Base-by-base conservation (phyloP, 2,797 vertebrate species). In the Zalophus californianus region DNA sequence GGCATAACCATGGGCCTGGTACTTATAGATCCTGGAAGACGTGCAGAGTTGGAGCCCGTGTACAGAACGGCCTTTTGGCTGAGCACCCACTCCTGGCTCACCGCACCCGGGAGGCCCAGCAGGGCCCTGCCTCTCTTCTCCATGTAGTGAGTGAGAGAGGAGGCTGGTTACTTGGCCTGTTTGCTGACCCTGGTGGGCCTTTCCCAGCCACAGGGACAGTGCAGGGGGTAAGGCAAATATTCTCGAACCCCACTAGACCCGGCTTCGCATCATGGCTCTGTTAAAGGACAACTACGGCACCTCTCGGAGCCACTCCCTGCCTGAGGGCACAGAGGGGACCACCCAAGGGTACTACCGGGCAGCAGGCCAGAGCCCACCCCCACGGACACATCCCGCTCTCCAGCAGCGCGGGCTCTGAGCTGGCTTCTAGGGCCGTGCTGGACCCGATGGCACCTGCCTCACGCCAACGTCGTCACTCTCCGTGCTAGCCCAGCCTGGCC, bases 1-100 rank as follows among this genome's bases (percentile, higher is more conserved):
- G 82, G 99, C 99, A 0, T 99, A 99, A 86, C 99, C 99, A 0
- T 99, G 99, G 0, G 99, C 99, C 98, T 99, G 99, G 98, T 99
- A 99, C 98, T 99, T 99, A 98, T 99, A 99, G 98, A 99, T 99
- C 98, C 99, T 99, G 93, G 27, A 94, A 80, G 62, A 94, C 68
- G 96, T 0, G 21, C 0, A 18, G 32, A 64, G 83, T n/a, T 38
- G 56, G 35, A 10, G n/a, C 25, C 50, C 78, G 44, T 18, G 32
- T 66, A 32, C 68, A 73, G 27, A 54, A 68, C 48, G 50, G 68
- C 60, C 72, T 91, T 52, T 14, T 0, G 68, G 66, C 32, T 38
- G 70, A 56, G 44, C 32, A 3, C 78, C 68, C 1, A 0, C 8
- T 1, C 2, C 12, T 15, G 80, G 72, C 44, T 29, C 52, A 25